Evolutionary conservation across 2,888 invertebrate species (phyloP).

Genomic region (Clanis bilineata): DNA sequence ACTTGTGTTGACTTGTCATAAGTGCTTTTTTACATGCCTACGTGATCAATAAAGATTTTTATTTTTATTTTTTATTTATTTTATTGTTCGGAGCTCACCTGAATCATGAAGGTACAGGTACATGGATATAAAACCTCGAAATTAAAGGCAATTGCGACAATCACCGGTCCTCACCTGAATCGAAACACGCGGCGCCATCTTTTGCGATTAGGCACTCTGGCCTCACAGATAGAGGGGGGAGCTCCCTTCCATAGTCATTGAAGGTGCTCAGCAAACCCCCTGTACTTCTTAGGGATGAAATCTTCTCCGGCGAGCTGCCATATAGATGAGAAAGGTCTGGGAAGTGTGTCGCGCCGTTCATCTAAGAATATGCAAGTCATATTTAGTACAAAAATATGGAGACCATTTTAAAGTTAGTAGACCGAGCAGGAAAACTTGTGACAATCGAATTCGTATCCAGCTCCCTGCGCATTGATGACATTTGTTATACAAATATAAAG

Average conservation of each 20-base stretch:
- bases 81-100: no score
- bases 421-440: no score
- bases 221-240: slow-evolving; percentile 85
- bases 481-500: no score
- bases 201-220: slow-evolving; percentile 84
- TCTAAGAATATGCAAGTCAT: slow-evolving; percentile 63
- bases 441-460: no score
- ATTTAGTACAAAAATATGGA: neutral
- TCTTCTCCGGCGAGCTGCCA: slow-evolving; percentile 84
- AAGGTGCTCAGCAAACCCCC: slow-evolving; percentile 85
- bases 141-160: neutral
- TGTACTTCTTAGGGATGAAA: slow-evolving; percentile 81
- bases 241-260: slow-evolving; percentile 84
- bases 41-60: no score
- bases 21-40: no score
- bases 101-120: no score
- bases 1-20: no score
- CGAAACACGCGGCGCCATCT: slow-evolving; percentile 85
- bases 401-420: neutral
- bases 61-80: no score
- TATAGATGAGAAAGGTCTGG: slow-evolving; percentile 89
- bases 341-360: slow-evolving; percentile 89
- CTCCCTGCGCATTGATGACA: no score
- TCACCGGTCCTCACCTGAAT: slow-evolving; percentile 78
- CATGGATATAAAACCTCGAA: neutral